Evolutionary conservation across 2,797 vertebrate genomes (phyloP).

Genomic region (Spondyliosoma cantharus): DNA sequence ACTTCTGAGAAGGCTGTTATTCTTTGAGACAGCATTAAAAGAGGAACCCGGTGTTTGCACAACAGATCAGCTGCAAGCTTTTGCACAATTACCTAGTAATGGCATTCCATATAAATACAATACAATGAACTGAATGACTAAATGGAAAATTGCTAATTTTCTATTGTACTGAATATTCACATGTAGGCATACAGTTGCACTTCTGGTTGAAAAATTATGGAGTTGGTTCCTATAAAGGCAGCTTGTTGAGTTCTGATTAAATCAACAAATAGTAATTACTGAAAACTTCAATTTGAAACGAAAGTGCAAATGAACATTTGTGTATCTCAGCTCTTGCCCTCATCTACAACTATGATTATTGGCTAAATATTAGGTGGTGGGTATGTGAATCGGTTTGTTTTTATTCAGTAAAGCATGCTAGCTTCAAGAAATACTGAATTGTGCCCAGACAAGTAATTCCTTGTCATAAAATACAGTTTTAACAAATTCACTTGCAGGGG

Average conservation of each 20-base stretch:
- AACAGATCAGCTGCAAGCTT: not conserved
- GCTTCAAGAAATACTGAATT: not conserved
- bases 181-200: not conserved
- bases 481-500: not conserved
- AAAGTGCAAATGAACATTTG: slow-evolving; percentile 12
- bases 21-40: not conserved
- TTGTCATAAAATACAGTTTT: not conserved
- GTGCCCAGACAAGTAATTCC: not conserved
- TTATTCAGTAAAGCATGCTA: not conserved
- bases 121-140: too few species aligned
- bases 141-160: not conserved
- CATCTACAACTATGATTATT: slow-evolving; percentile 16
- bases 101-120: not conserved
- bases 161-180: too few species aligned
- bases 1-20: not conserved
- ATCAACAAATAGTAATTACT: not conserved
- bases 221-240: not conserved
- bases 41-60: not conserved
- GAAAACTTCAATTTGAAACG: not conserved
- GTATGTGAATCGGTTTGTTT: slow-evolving; percentile 19
- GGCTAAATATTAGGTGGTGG: slow-evolving; percentile 25
- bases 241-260: not conserved
- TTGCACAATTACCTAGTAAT: not conserved
- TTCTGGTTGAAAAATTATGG: not conserved
- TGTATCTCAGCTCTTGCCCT: slow-evolving; percentile 3